Conservation (phyloP, 2,888 invertebrate genomes). For the Luffia ferchaultella region DNA sequence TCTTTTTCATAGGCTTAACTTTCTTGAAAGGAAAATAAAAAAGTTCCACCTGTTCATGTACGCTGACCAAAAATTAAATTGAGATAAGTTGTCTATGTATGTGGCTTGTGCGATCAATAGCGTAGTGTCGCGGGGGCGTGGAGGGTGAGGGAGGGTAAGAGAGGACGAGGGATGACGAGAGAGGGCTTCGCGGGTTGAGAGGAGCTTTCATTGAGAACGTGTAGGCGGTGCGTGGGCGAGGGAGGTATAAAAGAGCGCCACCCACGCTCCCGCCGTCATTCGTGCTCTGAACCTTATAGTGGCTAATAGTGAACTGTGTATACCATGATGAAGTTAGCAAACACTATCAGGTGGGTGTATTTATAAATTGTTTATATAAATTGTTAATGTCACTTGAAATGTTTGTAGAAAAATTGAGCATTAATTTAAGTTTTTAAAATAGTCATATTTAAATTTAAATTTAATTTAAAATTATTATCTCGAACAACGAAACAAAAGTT, state of each 20-base stretch:
- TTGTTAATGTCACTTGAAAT: background rate
- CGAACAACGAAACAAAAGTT: no score
- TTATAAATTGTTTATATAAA: slow-evolving; percentile 3
- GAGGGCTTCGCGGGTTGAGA: slow-evolving; percentile 22
- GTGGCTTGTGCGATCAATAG: slow-evolving; percentile 60
- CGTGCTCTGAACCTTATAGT: slow-evolving; percentile 39
- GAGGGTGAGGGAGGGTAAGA: slow-evolving; percentile 19
- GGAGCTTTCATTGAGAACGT: slow-evolving; percentile 72
- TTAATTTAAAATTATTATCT: no score
- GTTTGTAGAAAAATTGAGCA: no score
- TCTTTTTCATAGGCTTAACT: no score
- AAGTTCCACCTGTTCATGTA: no score
- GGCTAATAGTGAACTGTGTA: slow-evolving; percentile 26
- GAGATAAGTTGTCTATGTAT: slow-evolving; percentile 55
- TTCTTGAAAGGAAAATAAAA: no score
- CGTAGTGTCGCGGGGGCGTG: slow-evolving; percentile 29
- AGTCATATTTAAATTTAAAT: no score
- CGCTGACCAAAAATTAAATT: no score
- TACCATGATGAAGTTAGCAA: slow-evolving; percentile 40
- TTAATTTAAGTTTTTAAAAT: no score
- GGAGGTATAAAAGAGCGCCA: slow-evolving; percentile 46
- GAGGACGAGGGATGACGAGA: slow-evolving; percentile 19
- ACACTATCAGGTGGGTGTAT: slow-evolving; percentile 36
- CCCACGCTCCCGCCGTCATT: slow-evolving; percentile 46
- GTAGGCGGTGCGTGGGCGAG: slow-evolving; percentile 69